A percentile compares a stretch with the other conserved stretches of the same genome.
Evolutionary conservation across 2,888 invertebrate species (phyloP).

Genomic region (Drosophila picticornis): DNA sequence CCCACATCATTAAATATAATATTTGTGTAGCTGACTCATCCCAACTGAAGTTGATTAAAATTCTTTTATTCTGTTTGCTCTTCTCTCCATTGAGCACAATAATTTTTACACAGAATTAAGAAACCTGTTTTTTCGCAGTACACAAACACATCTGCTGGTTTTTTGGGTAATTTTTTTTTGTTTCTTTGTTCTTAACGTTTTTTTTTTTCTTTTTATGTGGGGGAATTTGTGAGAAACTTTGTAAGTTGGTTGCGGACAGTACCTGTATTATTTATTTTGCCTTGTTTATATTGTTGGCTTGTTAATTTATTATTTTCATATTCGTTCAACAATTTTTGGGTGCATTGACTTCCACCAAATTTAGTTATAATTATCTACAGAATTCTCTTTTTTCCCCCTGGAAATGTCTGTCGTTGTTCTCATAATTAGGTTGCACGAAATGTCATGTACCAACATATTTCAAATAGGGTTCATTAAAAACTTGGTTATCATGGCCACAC

Average conservation of each 20-base stretch:
- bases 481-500: background rate
- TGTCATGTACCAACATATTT: constrained; percentile 8
- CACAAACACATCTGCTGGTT: constrained; percentile 6
- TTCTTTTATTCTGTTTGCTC: constrained; percentile 10
- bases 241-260: background rate
- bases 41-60: constrained; percentile 15
- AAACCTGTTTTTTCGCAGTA: constrained; percentile 27
- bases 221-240: background rate
- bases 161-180: constrained; percentile 16
- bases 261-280: background rate
- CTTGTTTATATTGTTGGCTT: background rate
- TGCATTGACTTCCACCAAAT: constrained; percentile 11
- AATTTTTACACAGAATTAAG: constrained; percentile 5
- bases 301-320: constrained; percentile 12
- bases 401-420: background rate
- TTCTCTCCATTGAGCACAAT: constrained; percentile 6
- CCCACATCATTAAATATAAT: constrained; percentile 25
- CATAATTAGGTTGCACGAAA: constrained; percentile 4
- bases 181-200: constrained; percentile 2
- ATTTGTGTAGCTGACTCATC: constrained; percentile 52
- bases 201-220: background rate
- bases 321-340: constrained; percentile 19
- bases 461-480: constrained; percentile 5
- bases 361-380: constrained; percentile 5
- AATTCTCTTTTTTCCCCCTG: background rate